Evolutionary conservation across 2,113 vertebrate species (phyloP).

Genomic region (Melospiza georgiana): DNA sequence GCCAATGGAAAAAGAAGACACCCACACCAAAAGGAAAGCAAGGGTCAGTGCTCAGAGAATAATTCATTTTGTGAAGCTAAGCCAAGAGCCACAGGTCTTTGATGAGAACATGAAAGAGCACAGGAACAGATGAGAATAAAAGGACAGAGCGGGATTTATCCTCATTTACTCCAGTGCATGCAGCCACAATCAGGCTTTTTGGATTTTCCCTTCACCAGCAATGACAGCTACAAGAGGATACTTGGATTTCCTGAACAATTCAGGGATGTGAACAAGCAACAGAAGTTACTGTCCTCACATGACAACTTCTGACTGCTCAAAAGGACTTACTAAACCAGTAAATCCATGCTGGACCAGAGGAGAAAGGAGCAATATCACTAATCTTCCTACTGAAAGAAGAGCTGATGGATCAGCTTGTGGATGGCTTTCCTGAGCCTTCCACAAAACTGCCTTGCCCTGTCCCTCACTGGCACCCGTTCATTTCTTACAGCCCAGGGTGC

Average conservation of each 20-base stretch:
- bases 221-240: not conserved
- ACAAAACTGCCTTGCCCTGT: not conserved
- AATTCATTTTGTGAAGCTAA: not conserved
- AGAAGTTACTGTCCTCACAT: not conserved
- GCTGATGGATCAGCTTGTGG: not conserved
- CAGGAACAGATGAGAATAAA: not conserved
- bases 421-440: not conserved
- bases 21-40: not conserved
- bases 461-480: not conserved
- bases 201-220: not conserved
- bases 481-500: not conserved
- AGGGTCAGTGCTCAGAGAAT: not conserved
- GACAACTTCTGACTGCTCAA: not conserved
- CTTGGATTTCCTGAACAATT: not conserved
- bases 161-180: not conserved
- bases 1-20: not conserved
- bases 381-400: not conserved
- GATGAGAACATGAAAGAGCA: slow-evolving; percentile 13
- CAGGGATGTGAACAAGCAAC: not conserved
- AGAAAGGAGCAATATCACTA: not conserved
- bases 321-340: not conserved
- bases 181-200: not conserved
- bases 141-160: not conserved
- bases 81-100: slow-evolving; percentile 10
- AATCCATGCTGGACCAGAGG: not conserved